Base-by-base conservation (phyloP, 1,140 invertebrate genomes). In the Agrilus planipennis region DNA sequence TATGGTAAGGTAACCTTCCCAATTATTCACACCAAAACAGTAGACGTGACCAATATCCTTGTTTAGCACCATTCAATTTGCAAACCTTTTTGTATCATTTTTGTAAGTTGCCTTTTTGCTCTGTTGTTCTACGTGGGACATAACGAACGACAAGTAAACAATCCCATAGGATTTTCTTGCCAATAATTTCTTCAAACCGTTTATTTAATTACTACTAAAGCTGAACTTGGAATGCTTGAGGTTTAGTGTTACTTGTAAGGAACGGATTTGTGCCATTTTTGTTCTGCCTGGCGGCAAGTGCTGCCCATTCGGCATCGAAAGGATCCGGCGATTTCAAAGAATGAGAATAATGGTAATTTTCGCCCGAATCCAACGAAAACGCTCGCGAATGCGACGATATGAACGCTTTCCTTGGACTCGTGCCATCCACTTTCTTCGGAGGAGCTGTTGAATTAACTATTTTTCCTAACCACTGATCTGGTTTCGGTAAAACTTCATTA, bases 281-380 rank as follows among this genome's bases (percentile, higher is more conserved):
- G 12, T 47, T 53, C 49, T 53, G 52, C 48, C 52, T 39, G 32
- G 55, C 49, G 25, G 53, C 39, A 46, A 61, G 35, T 16, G 79
- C 78, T 1, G 79, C 84, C 86, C 87, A 89, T 53, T 88, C 86
- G 4, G 84, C 84, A 60, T 89, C 84, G 55, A 89, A 89, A 0
- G 86, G 86, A 67, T 91, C 86, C 21, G 42, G 53, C 34, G 47
- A 60, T 46, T 44, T 53, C 30, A 51, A 38, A n/a, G n/a, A n/a
- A n/a, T n/a, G n/a, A n/a, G n/a, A n/a, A n/a, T n/a, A n/a, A n/a
- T n/a, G n/a, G 15, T 55, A 49, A 21, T 47, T 44, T n/a, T 51
- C 58, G 3, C 46, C 53, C 45, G 65, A 58, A 34, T 75, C 73
- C 4, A 76, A 42, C 0, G 75, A 75, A 34, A 75, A 67, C 0